Base-by-base conservation (phyloP, 2,888 invertebrate genomes). In the Cancer borealis region DNA sequence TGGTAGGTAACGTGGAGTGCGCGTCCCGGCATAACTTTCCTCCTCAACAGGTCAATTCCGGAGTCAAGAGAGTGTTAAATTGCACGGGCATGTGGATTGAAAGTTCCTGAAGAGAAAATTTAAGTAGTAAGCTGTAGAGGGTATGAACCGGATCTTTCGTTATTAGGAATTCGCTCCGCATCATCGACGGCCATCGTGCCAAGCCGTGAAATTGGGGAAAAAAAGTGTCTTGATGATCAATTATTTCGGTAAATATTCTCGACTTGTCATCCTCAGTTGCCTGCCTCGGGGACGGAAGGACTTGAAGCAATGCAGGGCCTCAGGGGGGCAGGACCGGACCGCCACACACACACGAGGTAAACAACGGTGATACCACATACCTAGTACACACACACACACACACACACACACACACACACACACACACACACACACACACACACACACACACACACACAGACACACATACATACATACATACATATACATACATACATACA, bases 401-500 rank as follows among this genome's bases (percentile, higher is more conserved):
- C n/a, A n/a, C 45, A 88, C 30, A 45, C 88, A 88, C 39, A 5
- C 88, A 88, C 39, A 30, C 88, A 84, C 84, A 84, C 84, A 88
- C 88, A 88, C 88, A 88, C 88, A 88, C 88, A 88, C 88, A 88
- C 88, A 88, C 88, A 88, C 88, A 88, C 88, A 88, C 88, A 88
- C 88, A 88, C 88, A 84, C 84, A 84, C 84, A 84, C 84, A 84
- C 84, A 84, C 88, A 88, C 88, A 88, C 88, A 88, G 10, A 88
- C 88, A 88, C 88, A 88, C 88, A 88, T 5, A 84, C 84, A 84
- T 5, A 84, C 84, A 84, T 5, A 88, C 6, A 46, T 46, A 88
- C 8, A 45, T 0, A 88, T 30, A 88, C 88, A 88, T 12, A 88
- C 46, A 88, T 45, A 88, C 88, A 88, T 12, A 39, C 88, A 14